Evolutionary conservation across 2,888 invertebrate genomes (phyloP).

Genomic region (Xestobium rufovillosum): DNA sequence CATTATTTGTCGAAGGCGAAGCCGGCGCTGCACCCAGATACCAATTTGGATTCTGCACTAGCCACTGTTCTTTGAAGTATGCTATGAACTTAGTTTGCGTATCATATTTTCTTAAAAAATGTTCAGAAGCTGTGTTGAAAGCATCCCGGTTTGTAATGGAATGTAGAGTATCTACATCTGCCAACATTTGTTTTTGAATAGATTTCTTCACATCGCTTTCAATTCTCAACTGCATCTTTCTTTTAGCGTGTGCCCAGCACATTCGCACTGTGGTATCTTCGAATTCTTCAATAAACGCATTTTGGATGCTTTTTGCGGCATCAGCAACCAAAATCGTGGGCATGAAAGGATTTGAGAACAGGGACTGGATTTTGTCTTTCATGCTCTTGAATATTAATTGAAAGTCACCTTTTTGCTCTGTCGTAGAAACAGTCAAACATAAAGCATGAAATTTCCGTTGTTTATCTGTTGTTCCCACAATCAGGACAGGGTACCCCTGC

Average conservation of each 20-base stretch:
- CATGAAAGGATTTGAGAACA: constrained; percentile 17
- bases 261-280: constrained; percentile 22
- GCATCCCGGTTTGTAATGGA: constrained; percentile 20
- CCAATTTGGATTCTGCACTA: constrained; percentile 14
- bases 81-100: constrained; percentile 8
- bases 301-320: no score
- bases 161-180: constrained; percentile 24
- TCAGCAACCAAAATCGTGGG: constrained; percentile 22
- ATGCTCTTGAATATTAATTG: constrained; percentile 19
- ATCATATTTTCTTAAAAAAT: constrained; percentile 24
- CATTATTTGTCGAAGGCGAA: constrained; percentile 11
- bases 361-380: constrained; percentile 20
- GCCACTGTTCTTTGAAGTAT: constrained; percentile 15
- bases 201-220: constrained; percentile 12
- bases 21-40: constrained; percentile 9
- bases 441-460: constrained; percentile 22
- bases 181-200: constrained; percentile 11
- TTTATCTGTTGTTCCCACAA: no score
- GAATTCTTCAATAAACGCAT: no score
- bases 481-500: no score
- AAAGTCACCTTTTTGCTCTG: constrained; percentile 22
- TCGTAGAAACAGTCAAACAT: constrained; percentile 17
- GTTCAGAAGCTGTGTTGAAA: constrained; percentile 24
- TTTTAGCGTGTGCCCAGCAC: constrained; percentile 27
- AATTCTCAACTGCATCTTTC: constrained; percentile 20